Conservation (phyloP, 2,888 invertebrate species). For the Exocentrus adspersus region DNA sequence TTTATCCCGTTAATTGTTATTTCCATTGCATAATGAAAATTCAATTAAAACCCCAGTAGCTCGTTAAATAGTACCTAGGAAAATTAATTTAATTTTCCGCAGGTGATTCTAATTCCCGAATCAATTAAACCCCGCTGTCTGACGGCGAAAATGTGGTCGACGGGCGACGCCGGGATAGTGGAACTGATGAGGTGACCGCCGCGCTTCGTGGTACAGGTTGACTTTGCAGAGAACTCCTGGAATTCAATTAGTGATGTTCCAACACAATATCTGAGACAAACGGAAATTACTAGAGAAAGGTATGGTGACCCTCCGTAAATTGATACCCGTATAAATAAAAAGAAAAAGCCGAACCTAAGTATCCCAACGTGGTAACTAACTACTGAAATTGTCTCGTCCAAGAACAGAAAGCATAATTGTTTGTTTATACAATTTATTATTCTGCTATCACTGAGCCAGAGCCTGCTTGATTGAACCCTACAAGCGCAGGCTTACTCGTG, state of each 20-base stretch:
- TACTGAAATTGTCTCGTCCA: too few relatives aligned
- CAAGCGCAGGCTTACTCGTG: too few relatives aligned
- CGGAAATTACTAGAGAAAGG: constrained; percentile 38
- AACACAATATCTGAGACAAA: constrained; percentile 46
- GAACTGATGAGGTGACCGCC: constrained; percentile 36
- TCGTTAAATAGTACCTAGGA: constrained; percentile 22
- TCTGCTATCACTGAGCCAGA: too few relatives aligned
- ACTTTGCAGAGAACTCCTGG: constrained; percentile 52
- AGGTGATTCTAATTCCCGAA: constrained; percentile 31
- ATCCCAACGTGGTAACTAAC: too few relatives aligned
- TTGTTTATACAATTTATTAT: too few relatives aligned
- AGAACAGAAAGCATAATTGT: too few relatives aligned
- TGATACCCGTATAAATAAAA: constrained; percentile 17
- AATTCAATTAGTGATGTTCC: constrained; percentile 58
- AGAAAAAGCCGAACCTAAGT: too few relatives aligned
- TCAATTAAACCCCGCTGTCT: constrained; percentile 34
- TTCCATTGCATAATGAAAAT: constrained; percentile 21
- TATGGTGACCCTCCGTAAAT: constrained; percentile 29
- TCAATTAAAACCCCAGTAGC: constrained; percentile 20
- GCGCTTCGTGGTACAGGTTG: constrained; percentile 34
- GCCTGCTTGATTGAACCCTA: too few relatives aligned
- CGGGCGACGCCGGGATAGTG: constrained; percentile 21
- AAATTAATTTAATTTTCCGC: constrained; percentile 29
- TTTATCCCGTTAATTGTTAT: constrained; percentile 7
- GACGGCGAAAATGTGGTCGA: constrained; percentile 34